Conservation (phyloP, 1,140 invertebrate genomes). For the Cyclina sinensis region DNA sequence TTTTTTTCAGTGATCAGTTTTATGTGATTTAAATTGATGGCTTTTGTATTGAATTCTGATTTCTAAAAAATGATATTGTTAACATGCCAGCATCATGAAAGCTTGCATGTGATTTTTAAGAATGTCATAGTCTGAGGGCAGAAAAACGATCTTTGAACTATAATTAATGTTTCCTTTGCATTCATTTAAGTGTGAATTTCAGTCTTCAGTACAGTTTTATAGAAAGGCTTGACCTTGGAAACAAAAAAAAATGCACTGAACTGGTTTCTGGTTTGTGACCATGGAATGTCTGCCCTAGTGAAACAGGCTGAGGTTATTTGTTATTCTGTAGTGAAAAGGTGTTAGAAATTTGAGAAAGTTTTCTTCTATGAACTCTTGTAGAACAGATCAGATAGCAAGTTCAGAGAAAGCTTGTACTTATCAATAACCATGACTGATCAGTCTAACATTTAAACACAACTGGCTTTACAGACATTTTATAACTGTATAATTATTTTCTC, state of each 20-base stretch:
- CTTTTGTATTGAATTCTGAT: not conserved
- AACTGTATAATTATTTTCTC: too few species aligned
- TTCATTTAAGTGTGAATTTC: not conserved
- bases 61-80: not conserved
- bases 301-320: not conserved
- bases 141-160: not conserved
- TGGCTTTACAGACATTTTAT: too few species aligned
- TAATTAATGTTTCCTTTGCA: slow-evolving; percentile 1
- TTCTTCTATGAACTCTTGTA: too few species aligned
- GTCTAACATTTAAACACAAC: too few species aligned
- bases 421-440: too few species aligned
- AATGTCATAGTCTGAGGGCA: slow-evolving; percentile 30
- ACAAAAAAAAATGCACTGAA: too few species aligned
- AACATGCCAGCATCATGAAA: slow-evolving; percentile 28
- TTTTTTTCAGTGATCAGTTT: slow-evolving; percentile 34
- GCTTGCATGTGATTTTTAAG: slow-evolving; percentile 56
- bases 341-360: too few species aligned
- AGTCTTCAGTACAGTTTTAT: not conserved
- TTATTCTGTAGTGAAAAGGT: too few species aligned
- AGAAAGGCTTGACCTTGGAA: too few species aligned
- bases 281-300: not conserved
- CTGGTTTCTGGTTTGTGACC: too few species aligned
- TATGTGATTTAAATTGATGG: slow-evolving; percentile 31
- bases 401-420: too few species aligned
- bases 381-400: too few species aligned